Evolutionary conservation across 2,113 vertebrate species (phyloP), one percentile per base, ranked within the genome.

Genomic region (Rhadina sibilatrix): DNA sequence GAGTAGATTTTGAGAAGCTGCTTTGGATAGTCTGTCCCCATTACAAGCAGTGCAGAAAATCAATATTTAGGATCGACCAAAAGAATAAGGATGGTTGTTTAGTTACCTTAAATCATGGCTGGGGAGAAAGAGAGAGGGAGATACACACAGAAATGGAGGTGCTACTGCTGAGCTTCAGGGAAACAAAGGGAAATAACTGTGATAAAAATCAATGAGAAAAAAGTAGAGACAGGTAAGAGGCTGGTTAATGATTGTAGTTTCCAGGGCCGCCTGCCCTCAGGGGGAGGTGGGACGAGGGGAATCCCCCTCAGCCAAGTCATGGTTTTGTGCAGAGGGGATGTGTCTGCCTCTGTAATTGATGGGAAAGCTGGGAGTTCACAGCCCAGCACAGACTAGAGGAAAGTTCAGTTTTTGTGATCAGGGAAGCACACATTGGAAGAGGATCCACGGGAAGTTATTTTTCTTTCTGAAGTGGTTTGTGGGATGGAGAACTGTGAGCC

Each of bases 181-280:
- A 80, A 71, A 46, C 33, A 50, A 64, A 72, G 60, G 64, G 42
- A 78, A 87, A 78, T 65, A 76, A 37, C 35, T 37, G 9, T 56
- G 81, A 37, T 60, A 72, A 87, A 81, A 90, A 90, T 74, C 40
- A 2, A 44, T 27, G 50, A 61, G 78, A 72, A 83, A 40, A 71
- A 91, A 52, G 57, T 52, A 64, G 50, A 24, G 56, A 17, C n/a
- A 76, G 77, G 15, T 76, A 54, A 91, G 74, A 81, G 54, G 17
- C 35, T 81, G 65, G 46, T 81, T 87, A 92, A 69, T 90, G 74
- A 81, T 52, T 87, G 60, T 47, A 2, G 24, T 53, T 95, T 90
- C 74, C 0, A 0, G 53, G 60, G 46, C 53, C 69, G n/a, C 49
- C 40, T 87, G 50, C 64, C 54, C 35, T 78, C 64, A 65, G n/a